Evolutionary conservation across 2,888 invertebrate genomes (phyloP), one percentile per base, ranked within the genome.

Genomic region (Zygaena filipendulae): DNA sequence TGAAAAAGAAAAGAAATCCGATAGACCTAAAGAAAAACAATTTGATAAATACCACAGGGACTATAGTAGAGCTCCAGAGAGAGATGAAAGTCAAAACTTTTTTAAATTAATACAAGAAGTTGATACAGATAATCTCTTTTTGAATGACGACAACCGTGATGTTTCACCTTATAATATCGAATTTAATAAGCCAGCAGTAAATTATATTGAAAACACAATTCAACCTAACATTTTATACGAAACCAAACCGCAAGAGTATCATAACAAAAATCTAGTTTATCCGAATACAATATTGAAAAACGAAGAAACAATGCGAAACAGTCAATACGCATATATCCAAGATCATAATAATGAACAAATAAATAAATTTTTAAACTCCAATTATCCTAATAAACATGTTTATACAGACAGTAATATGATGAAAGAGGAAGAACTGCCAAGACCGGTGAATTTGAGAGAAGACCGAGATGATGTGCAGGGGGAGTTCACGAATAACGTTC

Each of bases 401-500:
- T 7, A 9, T 36, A 53, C 47, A 8, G 48, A 49, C 8, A 42
- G 43, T 25, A 39, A 36, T 19, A 38, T 31, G 3, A 42, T 42
- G 39, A 36, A 45, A 23, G 72, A 69, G 33, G 68, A 67, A 24
- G 35, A 37, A 3, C 37, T 75, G 4, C 70, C 72, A 6, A 52
- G 41, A 18, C 72, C 75, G 1, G 25, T 54, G 1, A 75, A 74
- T 33, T 46, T 75, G 30, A 53, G 71, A 38, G 56, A 57, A 4
- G 52, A 54, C 3, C n/a, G n/a, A n/a, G 32, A 41, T 19, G 67
- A 72, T 20, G 59, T 48, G 22, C 61, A 59, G 6, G 45, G 45
- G 3, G 60, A 72, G 1, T 59, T 47, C 18, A 63, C 72, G 0
- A 61, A 70, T 36, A 63, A 74, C 20, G 59, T 67, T 1, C 61